These are phyloP conservation scores for Phrynocephalus guinanensis DNA, from an alignment of 2,797 vertebrate species.

Conservation along the genomic window DNA sequence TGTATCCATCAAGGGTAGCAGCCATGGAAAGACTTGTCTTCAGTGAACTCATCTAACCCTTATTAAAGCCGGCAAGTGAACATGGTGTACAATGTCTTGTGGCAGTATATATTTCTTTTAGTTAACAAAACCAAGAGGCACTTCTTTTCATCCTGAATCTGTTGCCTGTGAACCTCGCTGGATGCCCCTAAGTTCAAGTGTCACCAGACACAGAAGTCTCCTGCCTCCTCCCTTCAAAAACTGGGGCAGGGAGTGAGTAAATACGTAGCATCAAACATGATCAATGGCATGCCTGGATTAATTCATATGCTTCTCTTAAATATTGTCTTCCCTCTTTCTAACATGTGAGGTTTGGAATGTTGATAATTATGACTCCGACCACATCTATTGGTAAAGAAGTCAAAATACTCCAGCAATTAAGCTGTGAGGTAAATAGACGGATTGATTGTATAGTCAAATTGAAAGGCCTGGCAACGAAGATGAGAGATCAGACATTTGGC, in stretches of 20 bases:
- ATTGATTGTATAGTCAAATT: not conserved
- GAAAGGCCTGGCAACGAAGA: not conserved
- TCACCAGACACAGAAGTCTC: not conserved
- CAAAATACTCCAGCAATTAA: not conserved
- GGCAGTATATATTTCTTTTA: not conserved
- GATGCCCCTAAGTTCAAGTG: not conserved
- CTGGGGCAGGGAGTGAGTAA: no score
- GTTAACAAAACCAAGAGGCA: not conserved
- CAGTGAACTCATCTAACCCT: no score
- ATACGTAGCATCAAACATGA: no score
- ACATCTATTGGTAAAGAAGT: not conserved
- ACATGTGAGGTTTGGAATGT: not conserved
- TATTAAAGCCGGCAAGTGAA: no score
- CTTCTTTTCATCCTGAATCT: not conserved
- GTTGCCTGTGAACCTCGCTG: not conserved
- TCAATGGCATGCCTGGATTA: no score
- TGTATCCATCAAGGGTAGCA: not conserved
- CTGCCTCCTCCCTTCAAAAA: no score
- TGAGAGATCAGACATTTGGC: not conserved
- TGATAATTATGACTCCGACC: not conserved
- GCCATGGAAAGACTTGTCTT: not conserved
- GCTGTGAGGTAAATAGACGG: not conserved
- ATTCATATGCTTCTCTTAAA: no score
- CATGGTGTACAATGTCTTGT: not conserved
- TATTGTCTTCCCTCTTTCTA: not conserved